Evolutionary conservation across 1,140 invertebrate genomes (phyloP).

Genomic region (Hyles vespertilio): DNA sequence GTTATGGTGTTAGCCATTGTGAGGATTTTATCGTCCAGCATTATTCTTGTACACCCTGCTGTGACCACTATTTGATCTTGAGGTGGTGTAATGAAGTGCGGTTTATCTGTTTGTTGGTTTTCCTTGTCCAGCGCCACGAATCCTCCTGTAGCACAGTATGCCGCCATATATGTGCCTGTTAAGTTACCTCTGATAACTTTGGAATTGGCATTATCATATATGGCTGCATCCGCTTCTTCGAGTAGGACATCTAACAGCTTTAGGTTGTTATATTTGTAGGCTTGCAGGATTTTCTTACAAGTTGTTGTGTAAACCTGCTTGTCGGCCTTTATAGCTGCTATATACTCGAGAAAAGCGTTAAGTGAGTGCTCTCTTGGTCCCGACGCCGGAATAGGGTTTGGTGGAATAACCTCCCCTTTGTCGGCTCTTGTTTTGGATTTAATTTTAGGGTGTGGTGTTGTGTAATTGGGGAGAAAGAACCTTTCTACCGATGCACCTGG

Average conservation of each 20-base stretch:
- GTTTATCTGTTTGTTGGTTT: not conserved
- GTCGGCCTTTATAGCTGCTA: constrained; percentile 16
- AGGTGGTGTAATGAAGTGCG: too few species aligned
- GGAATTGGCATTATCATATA: constrained; percentile 26
- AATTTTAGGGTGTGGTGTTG: too few species aligned
- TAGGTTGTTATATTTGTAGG: constrained; percentile 1
- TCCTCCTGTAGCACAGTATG: constrained; percentile 12
- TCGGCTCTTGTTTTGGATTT: too few species aligned
- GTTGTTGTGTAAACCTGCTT: constrained; percentile 6
- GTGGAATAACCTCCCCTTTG: too few species aligned
- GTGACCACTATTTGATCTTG: too few species aligned
- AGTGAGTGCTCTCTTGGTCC: too few species aligned
- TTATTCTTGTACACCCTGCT: too few species aligned
- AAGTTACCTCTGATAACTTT: constrained; percentile 12
- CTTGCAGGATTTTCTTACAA: constrained; percentile 18
- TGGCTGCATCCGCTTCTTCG: constrained; percentile 20
- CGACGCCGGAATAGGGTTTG: too few species aligned
- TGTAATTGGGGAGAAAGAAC: too few species aligned
- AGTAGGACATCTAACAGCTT: constrained; percentile 11
- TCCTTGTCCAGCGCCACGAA: constrained; percentile 16
- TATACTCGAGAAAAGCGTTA: constrained; percentile 22
- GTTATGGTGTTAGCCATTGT: too few species aligned
- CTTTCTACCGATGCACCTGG: too few species aligned
- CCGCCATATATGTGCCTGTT: constrained; percentile 22
- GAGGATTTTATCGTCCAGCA: too few species aligned